phyloP scores from a whole-genome alignment of 2,797 vertebrate species.

The Thripadectes ignobilis region DNA sequence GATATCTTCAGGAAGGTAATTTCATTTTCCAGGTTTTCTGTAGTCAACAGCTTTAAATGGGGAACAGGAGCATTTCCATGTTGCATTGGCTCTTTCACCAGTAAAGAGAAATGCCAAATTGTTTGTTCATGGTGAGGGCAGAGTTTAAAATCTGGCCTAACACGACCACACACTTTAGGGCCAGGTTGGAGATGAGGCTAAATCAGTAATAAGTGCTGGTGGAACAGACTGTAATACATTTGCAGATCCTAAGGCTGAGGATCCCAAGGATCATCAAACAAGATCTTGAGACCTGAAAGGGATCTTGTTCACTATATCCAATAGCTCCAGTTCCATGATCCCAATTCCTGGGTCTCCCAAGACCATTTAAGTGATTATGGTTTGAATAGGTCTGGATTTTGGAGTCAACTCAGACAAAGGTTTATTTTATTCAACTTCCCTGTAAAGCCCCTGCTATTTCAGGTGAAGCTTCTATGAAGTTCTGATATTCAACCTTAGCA shows the following conservation, averaged over 20 bases:
- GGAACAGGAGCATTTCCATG: not conserved
- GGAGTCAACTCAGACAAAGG: not conserved
- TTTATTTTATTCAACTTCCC: not conserved
- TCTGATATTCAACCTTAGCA: not conserved
- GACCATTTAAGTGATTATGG: not conserved
- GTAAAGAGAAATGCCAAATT: not conserved
- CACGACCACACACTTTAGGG: not conserved
- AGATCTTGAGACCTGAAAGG: not conserved
- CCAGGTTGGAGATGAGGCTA: not conserved
- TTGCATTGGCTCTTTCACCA: accelerated
- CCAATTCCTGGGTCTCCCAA: accelerated
- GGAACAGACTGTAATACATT: not conserved
- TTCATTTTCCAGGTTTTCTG: not conserved
- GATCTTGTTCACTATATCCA: not conserved
- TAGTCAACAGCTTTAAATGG: not conserved
- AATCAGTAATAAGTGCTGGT: not conserved
- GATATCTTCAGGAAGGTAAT: not conserved
- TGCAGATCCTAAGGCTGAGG: not conserved
- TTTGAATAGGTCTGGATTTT: not conserved
- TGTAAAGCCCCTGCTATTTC: not conserved
- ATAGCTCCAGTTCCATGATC: not conserved
- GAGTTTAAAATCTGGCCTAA: not conserved
- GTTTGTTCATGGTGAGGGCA: not conserved
- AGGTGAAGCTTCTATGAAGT: not conserved
- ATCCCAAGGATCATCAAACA: not conserved